phyloP scores from a whole-genome alignment of 30 jellyfish, hydroid and myxozoan species.

The Pseudorhiza aurosa region DNA sequence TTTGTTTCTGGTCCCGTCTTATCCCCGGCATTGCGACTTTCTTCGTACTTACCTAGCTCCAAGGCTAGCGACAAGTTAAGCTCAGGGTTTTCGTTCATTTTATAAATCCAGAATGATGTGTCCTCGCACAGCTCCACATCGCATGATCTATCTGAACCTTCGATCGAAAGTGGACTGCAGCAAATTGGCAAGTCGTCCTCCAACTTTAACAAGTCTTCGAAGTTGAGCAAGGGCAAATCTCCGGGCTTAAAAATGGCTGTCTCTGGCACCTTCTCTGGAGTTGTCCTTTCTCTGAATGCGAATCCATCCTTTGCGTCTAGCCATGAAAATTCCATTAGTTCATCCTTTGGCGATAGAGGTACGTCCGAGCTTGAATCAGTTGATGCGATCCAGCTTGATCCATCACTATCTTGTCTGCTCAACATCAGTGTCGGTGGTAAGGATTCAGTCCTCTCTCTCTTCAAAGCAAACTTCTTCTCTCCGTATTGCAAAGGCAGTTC shows the following conservation, averaged over 20 bases:
- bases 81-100: slow-evolving; percentile 23
- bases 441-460: slow-evolving; percentile 29
- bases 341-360: slow-evolving; percentile 11
- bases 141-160: slow-evolving; percentile 12
- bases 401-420: neutral
- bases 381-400: slow-evolving; percentile 3
- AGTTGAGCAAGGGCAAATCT: slow-evolving; percentile 45
- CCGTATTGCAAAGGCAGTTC: neutral
- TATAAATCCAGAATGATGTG: slow-evolving; percentile 29
- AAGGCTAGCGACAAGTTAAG: neutral
- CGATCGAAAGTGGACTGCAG: slow-evolving; percentile 26
- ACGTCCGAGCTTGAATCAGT: slow-evolving; percentile 17
- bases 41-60: too few species aligned
- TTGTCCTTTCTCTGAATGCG: neutral
- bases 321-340: neutral
- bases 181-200: slow-evolving; percentile 14
- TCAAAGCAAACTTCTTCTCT: neutral
- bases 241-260: slow-evolving; percentile 46
- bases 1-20: neutral
- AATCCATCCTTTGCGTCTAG: slow-evolving; percentile 7
- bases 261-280: slow-evolving; percentile 12
- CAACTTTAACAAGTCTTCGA: slow-evolving; percentile 17
- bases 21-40: neutral
- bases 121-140: slow-evolving; percentile 13
- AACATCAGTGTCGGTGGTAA: neutral